A percentile compares a stretch with the other conserved stretches of the same genome.
phyloP scores from a whole-genome alignment of 2,113 vertebrate genomes.

The human (Homo sapiens) region DNA sequence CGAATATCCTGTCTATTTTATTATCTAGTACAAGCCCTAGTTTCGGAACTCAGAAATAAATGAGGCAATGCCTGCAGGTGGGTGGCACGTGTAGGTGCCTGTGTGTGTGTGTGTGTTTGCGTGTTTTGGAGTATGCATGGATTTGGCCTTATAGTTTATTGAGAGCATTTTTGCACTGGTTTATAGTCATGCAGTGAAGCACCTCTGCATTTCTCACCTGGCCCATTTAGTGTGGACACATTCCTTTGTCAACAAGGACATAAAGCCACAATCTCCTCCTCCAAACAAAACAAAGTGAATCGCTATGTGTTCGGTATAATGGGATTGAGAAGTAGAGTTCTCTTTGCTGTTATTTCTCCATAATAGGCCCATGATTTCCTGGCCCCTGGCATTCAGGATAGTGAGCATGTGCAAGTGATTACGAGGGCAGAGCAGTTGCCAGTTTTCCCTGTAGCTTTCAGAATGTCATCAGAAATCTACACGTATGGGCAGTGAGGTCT shows the following conservation, averaged over 20 bases:
- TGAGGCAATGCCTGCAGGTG: neutral
- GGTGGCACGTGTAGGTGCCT: accelerated
- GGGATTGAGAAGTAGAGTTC: neutral
- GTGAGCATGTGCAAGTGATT: neutral
- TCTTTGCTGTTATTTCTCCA: neutral
- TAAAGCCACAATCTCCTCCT: neutral
- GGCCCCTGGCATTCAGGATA: neutral
- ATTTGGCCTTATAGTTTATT: neutral
- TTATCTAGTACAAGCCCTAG: conserved; percentile 44
- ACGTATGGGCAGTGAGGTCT: accelerated
- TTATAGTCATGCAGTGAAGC: neutral
- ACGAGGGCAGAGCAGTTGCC: accelerated
- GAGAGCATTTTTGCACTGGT: neutral
- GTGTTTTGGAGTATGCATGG: neutral
- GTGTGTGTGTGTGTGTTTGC: neutral
- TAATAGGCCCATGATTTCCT: neutral
- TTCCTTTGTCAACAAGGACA: neutral
- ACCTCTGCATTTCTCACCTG: neutral
- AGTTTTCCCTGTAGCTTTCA: neutral
- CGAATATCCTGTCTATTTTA: conserved; percentile 26
- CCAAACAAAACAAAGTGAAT: neutral
- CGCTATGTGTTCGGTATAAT: neutral
- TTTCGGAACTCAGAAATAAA: conserved; percentile 27
- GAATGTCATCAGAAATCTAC: neutral
- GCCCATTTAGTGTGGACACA: neutral